Evolutionary conservation across 2,797 vertebrate species (phyloP).

Genomic region (Glossophaga mutica): DNA sequence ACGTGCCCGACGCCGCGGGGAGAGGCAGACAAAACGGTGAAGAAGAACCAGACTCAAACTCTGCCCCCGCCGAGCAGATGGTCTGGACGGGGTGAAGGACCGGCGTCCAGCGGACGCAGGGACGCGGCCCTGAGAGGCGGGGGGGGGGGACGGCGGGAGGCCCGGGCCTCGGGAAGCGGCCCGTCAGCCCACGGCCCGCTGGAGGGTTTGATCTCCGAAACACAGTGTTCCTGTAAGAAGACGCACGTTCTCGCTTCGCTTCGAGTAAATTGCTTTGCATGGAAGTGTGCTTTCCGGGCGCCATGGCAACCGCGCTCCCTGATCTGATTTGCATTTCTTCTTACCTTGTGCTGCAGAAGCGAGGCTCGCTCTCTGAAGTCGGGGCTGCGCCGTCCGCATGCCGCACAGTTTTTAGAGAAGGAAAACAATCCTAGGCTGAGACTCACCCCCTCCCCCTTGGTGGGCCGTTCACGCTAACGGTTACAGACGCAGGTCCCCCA

Average conservation of each 20-base stretch:
- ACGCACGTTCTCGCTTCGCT: conserved; percentile 67
- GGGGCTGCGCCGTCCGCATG: not conserved
- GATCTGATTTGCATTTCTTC: conserved; percentile 72
- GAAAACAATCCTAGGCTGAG: not conserved
- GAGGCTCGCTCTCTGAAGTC: conserved; percentile 59
- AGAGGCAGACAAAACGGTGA: not conserved
- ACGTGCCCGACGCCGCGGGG: not conserved
- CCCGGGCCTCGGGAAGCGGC: fast-evolving
- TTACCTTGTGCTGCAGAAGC: conserved; percentile 62
- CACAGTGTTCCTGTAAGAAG: conserved; percentile 58
- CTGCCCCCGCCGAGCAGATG: not conserved
- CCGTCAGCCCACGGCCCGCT: conserved; percentile 47
- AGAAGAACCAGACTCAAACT: not conserved
- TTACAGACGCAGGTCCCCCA: fast-evolving
- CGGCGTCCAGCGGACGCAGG: too few relatives aligned
- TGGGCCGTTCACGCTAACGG: fast-evolving
- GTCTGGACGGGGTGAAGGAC: too few relatives aligned
- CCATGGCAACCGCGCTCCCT: conserved; percentile 79
- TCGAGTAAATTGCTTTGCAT: conserved; percentile 79
- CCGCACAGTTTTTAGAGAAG: not conserved
- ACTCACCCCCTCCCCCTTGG: fast-evolving
- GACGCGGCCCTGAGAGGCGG: not conserved
- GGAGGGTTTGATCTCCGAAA: conserved; percentile 69
- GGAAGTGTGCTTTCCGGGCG: conserved; percentile 72
- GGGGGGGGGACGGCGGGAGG: fast-evolving